These are phyloP conservation scores for Mormyrops boulengeri DNA, from an alignment of 2,797 vertebrate species.

Conservation along the genomic window DNA sequence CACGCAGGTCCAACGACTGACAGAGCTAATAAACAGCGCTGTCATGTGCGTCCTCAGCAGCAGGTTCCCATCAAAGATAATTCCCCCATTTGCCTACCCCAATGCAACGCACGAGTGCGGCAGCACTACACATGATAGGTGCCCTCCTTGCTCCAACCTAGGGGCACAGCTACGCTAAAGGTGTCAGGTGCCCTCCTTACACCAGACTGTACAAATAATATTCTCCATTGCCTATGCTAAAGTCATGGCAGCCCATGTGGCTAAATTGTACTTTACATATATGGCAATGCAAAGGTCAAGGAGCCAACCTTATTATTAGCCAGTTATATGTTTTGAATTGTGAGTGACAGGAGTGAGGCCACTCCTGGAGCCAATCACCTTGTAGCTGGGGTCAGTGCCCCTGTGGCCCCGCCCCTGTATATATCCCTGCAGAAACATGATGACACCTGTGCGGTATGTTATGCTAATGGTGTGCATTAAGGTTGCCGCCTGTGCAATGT, in stretches of 20 bases:
- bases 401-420: not conserved
- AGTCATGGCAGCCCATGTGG: not conserved
- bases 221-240: not conserved
- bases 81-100: conserved; percentile 29
- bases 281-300: not conserved
- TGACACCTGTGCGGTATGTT: not conserved
- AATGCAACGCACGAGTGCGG: conserved; percentile 39
- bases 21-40: conserved; percentile 64
- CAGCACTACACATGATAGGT: conserved; percentile 52
- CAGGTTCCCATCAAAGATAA: conserved; percentile 43
- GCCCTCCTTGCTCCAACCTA: conserved; percentile 37
- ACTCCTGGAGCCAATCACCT: not conserved
- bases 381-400: not conserved
- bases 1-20: conserved; percentile 62
- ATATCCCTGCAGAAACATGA: not conserved
- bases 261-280: not conserved
- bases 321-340: not conserved
- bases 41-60: conserved; percentile 33
- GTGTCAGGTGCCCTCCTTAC: not conserved
- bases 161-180: not conserved
- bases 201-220: not conserved
- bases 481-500: not conserved
- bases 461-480: not conserved
- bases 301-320: not conserved
- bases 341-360: not conserved